phyloP scores from a whole-genome alignment of 2,888 invertebrate genomes.

The Melolontha melolontha region DNA sequence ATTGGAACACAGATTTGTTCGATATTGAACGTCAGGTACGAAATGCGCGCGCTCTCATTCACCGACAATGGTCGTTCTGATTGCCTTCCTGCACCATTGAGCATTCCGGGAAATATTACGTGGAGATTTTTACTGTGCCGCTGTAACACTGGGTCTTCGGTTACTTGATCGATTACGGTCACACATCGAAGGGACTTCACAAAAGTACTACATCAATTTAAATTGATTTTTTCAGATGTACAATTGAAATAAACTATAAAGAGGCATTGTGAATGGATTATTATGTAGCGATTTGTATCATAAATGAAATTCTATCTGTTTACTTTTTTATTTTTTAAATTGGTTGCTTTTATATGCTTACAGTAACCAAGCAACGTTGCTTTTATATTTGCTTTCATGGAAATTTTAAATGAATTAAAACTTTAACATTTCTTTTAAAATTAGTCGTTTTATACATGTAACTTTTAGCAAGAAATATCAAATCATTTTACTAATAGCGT shows the following conservation, averaged over 20 bases:
- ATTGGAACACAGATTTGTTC: slow-evolving; percentile 12
- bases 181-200: slow-evolving; percentile 28
- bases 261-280: slow-evolving; percentile 26
- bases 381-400: background rate
- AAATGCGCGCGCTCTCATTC: slow-evolving; percentile 18
- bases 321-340: background rate
- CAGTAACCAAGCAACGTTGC: background rate
- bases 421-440: too few species aligned
- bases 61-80: slow-evolving; percentile 30
- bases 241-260: slow-evolving; percentile 30
- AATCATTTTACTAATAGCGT: too few species aligned
- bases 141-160: slow-evolving; percentile 31
- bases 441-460: too few species aligned
- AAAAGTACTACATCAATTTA: slow-evolving; percentile 26
- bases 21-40: slow-evolving; percentile 16
- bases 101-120: slow-evolving; percentile 32
- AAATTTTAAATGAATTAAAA: too few species aligned
- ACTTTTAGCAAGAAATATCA: too few species aligned
- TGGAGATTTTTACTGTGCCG: slow-evolving; percentile 30
- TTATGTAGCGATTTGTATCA: slow-evolving; percentile 17
- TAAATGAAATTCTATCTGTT: slow-evolving; percentile 5
- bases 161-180: slow-evolving; percentile 31
- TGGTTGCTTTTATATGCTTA: too few species aligned
- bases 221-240: slow-evolving; percentile 31
- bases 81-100: slow-evolving; percentile 32